A percentile compares a stretch with the other conserved stretches of the same genome.
These are phyloP conservation scores for Dasypogon diadema DNA, from an alignment of 2,888 invertebrate genomes.

Conservation along the genomic window DNA sequence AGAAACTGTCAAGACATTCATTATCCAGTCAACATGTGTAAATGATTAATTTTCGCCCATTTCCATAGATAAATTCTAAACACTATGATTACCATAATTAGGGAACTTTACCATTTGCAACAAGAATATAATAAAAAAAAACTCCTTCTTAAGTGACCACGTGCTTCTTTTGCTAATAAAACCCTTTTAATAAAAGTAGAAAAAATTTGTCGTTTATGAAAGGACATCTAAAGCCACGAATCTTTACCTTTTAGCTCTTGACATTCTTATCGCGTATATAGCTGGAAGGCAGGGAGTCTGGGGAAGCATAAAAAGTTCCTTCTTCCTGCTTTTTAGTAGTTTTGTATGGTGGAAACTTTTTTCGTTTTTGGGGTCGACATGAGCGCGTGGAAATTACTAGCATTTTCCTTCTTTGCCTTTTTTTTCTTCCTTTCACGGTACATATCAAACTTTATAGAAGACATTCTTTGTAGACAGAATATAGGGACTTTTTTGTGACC, in stretches of 20 bases:
- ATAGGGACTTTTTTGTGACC: slow-evolving; percentile 28
- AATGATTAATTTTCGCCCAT: too few species aligned
- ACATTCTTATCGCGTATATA: slow-evolving; percentile 33
- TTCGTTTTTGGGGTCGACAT: slow-evolving; percentile 2
- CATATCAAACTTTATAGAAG: slow-evolving; percentile 23
- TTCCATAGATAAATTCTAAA: too few species aligned
- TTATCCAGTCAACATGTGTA: not conserved
- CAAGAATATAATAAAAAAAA: not conserved
- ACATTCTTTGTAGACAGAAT: slow-evolving; percentile 18
- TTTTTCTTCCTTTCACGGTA: not conserved
- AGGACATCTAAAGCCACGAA: slow-evolving; percentile 27
- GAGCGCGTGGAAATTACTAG: slow-evolving; percentile 33
- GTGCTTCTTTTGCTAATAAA: slow-evolving; percentile 1
- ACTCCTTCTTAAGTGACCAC: slow-evolving; percentile 18
- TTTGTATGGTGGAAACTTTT: slow-evolving; percentile 8
- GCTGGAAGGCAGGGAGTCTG: not conserved
- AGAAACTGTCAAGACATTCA: too few species aligned
- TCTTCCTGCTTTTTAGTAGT: slow-evolving; percentile 37
- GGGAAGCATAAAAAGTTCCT: slow-evolving; percentile 25
- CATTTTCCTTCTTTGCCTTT: not conserved
- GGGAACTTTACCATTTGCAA: not conserved
- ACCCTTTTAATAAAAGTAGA: not conserved
- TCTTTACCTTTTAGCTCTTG: slow-evolving; percentile 26
- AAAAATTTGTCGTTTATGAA: slow-evolving; percentile 15
- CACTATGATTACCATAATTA: not conserved